phyloP scores from a whole-genome alignment of 2,113 vertebrate species.

The Eulemur rufifrons region DNA sequence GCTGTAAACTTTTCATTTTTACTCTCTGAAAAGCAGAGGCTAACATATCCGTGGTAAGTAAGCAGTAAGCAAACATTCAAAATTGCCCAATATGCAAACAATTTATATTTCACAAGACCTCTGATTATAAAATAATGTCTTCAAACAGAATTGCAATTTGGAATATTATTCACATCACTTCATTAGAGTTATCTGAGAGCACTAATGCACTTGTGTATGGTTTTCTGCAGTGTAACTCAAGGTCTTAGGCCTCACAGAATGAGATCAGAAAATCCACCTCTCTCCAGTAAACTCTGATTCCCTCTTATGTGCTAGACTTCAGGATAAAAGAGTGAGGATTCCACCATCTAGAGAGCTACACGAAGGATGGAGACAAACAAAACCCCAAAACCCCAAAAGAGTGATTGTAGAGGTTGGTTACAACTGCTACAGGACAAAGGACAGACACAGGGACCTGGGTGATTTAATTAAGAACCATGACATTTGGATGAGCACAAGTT shows the following conservation, averaged over 20 bases:
- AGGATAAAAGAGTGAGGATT: neutral
- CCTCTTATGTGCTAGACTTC: neutral
- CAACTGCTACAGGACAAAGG: neutral
- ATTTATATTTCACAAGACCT: neutral
- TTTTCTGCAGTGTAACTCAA: neutral
- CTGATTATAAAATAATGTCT: neutral
- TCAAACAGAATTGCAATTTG: neutral
- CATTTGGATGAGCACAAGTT: neutral
- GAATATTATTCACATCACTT: neutral
- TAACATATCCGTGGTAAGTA: neutral
- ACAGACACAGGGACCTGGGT: neutral
- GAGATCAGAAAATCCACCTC: conserved; percentile 12
- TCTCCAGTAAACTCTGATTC: neutral
- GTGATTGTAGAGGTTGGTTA: neutral
- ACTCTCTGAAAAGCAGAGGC: conserved; percentile 4
- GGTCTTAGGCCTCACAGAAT: neutral
- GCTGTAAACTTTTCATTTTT: neutral
- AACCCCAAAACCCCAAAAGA: neutral
- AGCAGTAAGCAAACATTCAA: neutral
- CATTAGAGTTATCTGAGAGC: neutral
- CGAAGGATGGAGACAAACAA: neutral
- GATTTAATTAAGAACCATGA: neutral
- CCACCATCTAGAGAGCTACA: neutral
- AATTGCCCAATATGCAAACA: neutral
- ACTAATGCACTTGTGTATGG: neutral